These are phyloP conservation scores for Microcebus jonahi DNA, from an alignment of 2,113 vertebrate species.

Conservation along the genomic window DNA sequence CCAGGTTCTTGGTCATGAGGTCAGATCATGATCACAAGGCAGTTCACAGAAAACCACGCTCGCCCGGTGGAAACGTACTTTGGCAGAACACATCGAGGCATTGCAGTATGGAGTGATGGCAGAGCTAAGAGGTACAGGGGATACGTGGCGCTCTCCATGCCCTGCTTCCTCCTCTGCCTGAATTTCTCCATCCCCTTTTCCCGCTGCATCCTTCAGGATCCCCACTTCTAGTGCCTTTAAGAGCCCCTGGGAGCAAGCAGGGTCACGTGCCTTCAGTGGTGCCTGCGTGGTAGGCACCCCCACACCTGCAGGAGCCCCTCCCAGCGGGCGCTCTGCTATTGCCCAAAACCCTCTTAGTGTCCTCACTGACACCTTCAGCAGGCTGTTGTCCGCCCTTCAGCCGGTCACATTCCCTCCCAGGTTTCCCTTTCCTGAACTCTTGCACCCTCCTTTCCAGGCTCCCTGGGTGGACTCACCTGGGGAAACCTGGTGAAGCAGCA, in stretches of 20 bases:
- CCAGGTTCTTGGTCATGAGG: not conserved
- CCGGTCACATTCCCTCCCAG: too few relatives aligned
- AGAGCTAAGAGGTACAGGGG: not conserved
- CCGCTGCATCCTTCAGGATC: not conserved
- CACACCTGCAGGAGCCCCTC: not conserved
- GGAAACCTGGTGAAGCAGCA: not conserved
- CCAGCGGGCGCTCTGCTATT: not conserved
- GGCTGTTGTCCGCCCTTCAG: not conserved
- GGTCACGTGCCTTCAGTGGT: not conserved
- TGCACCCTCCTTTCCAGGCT: not conserved
- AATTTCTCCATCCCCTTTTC: not conserved
- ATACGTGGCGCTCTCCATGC: not conserved
- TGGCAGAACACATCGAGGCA: not conserved
- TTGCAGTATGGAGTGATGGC: not conserved
- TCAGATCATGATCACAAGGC: not conserved
- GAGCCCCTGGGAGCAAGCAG: rapidly evolving
- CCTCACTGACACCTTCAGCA: not conserved
- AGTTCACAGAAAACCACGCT: not conserved
- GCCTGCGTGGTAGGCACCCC: too few relatives aligned
- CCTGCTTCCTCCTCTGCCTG: not conserved
- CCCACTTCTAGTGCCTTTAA: not conserved
- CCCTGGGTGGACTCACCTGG: not conserved
- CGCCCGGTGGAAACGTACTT: not conserved
- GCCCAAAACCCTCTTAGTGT: not conserved
- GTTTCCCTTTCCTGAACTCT: too few relatives aligned